Conservation (phyloP, 2,888 invertebrate genomes). For the Isoperla grammatica region DNA sequence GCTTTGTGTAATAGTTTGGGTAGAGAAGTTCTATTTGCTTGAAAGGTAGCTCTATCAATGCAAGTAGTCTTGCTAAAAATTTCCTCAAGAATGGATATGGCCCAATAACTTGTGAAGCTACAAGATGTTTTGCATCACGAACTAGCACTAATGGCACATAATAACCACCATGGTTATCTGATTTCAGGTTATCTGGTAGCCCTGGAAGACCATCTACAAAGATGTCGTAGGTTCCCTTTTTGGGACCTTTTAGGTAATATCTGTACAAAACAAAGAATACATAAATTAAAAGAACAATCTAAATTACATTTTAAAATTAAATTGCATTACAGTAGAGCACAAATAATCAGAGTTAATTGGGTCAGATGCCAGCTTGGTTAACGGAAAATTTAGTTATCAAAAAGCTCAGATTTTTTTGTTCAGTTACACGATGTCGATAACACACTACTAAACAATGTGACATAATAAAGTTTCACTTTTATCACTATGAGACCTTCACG, state of each 20-base stretch:
- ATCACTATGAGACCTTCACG: no score
- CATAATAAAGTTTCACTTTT: no score
- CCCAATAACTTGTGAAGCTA: constrained; percentile 49
- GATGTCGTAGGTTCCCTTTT: constrained; percentile 70
- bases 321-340: no score
- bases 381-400: neutral
- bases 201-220: constrained; percentile 79
- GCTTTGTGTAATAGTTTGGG: constrained; percentile 60
- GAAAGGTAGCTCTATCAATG: constrained; percentile 58
- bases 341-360: no score
- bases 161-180: constrained; percentile 59
- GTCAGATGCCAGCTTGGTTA: no score
- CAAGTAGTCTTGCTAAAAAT: constrained; percentile 55
- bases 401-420: neutral
- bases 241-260: constrained; percentile 74
- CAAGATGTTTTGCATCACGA: constrained; percentile 54
- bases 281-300: no score
- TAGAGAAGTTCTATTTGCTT: constrained; percentile 55
- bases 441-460: no score
- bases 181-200: constrained; percentile 58
- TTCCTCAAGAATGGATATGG: constrained; percentile 60
- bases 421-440: no score
- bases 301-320: no score
- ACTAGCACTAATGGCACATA: constrained; percentile 55
- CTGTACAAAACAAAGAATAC: constrained; percentile 36